Conservation (phyloP, 2,888 invertebrate genomes). For the Ophion ellenae region DNA sequence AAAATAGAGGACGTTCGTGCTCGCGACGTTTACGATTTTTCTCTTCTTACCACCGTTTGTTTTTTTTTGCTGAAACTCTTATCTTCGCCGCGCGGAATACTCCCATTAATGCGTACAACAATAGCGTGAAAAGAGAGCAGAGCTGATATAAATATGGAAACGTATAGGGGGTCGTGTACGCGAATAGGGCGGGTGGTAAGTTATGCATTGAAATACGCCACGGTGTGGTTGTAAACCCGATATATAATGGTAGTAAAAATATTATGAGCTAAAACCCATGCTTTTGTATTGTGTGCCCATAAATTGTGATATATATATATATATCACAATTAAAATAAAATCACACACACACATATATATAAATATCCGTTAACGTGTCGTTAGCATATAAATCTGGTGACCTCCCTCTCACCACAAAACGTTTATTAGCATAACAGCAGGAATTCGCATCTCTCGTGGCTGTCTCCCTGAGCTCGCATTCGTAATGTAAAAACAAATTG, state of each 20-base stretch:
- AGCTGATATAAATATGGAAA: slow-evolving; percentile 65
- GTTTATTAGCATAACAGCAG: slow-evolving; percentile 71
- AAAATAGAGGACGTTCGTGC: too few relatives aligned
- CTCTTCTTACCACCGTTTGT: not conserved
- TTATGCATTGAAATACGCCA: slow-evolving; percentile 72
- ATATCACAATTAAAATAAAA: too few relatives aligned
- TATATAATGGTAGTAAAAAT: slow-evolving; percentile 70
- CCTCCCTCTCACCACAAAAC: slow-evolving; percentile 70
- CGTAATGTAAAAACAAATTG: slow-evolving; percentile 40
- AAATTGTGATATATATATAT: slow-evolving; percentile 22
- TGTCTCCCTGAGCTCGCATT: slow-evolving; percentile 18
- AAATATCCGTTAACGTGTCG: slow-evolving; percentile 66
- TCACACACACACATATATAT: too few relatives aligned
- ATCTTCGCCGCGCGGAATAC: not conserved
- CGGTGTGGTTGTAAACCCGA: slow-evolving; percentile 68
- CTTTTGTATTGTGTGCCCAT: slow-evolving; percentile 63
- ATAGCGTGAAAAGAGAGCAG: slow-evolving; percentile 63
- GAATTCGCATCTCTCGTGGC: slow-evolving; percentile 45
- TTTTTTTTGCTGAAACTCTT: not conserved
- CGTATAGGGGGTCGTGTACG: slow-evolving; percentile 37
- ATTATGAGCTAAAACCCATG: slow-evolving; percentile 69
- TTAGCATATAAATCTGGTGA: slow-evolving; percentile 76
- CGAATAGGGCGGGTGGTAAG: slow-evolving; percentile 64
- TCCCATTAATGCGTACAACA: slow-evolving; percentile 29
- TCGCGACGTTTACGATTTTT: not conserved